Percentiles rank a stretch among this genome's conserved stretches.
Evolutionary conservation across 2,113 vertebrate species (phyloP).

Genomic region (Crotalus horridus): DNA sequence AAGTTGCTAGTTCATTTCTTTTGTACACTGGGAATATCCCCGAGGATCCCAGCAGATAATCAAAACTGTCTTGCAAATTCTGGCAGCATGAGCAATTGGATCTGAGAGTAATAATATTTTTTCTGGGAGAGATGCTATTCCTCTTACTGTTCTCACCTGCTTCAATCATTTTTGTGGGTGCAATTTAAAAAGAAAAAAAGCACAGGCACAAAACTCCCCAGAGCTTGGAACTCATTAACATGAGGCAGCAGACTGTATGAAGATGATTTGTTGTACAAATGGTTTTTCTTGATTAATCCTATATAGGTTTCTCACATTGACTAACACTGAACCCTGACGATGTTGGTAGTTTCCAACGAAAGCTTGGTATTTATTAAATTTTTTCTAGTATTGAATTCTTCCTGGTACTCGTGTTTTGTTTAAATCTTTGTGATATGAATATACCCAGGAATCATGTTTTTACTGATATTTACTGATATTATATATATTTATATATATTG

Average conservation of each 20-base stretch:
- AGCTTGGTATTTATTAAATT: too few species aligned
- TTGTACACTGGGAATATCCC: not conserved
- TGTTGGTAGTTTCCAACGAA: too few species aligned
- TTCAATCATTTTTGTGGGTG: conserved; percentile 11
- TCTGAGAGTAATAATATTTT: not conserved
- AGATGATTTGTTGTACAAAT: conserved; percentile 23
- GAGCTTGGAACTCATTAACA: conserved; percentile 26
- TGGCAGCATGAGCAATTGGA: conserved; percentile 3
- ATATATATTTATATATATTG: too few species aligned
- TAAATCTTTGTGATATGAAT: too few species aligned
- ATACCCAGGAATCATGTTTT: too few species aligned
- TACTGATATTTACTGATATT: too few species aligned
- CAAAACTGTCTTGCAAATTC: conserved; percentile 13
- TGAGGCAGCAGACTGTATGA: conserved; percentile 18
- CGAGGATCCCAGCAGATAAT: not conserved
- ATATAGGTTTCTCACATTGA: too few species aligned
- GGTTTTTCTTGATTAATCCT: not conserved
- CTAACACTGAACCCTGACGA: too few species aligned
- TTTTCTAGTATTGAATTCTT: too few species aligned
- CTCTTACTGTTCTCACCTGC: conserved; percentile 13
- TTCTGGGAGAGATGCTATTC: not conserved
- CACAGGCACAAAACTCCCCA: conserved; percentile 12
- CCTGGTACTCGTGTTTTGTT: too few species aligned
- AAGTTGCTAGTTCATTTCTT: not conserved
- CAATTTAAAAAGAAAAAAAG: not conserved